Percentiles rank a stretch among this genome's conserved stretches.
These are phyloP conservation scores for Lepetodrilus schrolli DNA, from an alignment of 2,888 invertebrate genomes.

Conservation along the genomic window DNA sequence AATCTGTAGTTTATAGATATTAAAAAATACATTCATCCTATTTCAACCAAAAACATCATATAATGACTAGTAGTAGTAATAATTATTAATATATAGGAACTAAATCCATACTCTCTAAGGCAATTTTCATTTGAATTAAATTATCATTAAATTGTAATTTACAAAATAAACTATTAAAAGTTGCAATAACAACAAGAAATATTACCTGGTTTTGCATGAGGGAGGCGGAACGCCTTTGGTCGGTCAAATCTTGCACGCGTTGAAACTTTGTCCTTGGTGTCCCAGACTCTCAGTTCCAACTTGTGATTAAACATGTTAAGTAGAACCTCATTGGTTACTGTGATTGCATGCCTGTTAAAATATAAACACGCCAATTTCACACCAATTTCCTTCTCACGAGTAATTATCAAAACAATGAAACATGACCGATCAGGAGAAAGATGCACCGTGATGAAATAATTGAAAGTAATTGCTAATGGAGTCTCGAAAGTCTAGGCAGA, in stretches of 20 bases:
- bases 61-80: too few relatives aligned
- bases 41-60: too few relatives aligned
- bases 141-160: too few relatives aligned
- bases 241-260: slow-evolving; percentile 71
- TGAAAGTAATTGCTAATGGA: slow-evolving; percentile 8
- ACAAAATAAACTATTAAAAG: background rate
- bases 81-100: too few relatives aligned
- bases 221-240: slow-evolving; percentile 71
- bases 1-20: too few relatives aligned
- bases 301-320: slow-evolving; percentile 71
- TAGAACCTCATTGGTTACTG: slow-evolving; percentile 68
- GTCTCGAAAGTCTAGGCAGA: background rate
- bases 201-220: slow-evolving; percentile 68
- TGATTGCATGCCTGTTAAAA: slow-evolving; percentile 69
- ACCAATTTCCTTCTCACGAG: background rate
- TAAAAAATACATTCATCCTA: too few relatives aligned
- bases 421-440: background rate
- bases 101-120: too few relatives aligned
- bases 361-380: background rate
- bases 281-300: slow-evolving; percentile 72
- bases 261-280: slow-evolving; percentile 73
- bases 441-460: slow-evolving; percentile 21
- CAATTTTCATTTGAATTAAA: too few relatives aligned
- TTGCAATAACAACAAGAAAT: background rate
- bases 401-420: background rate